These are phyloP conservation scores for Eupithecia abbreviata DNA, from an alignment of 2,888 invertebrate genomes.

Conservation along the genomic window DNA sequence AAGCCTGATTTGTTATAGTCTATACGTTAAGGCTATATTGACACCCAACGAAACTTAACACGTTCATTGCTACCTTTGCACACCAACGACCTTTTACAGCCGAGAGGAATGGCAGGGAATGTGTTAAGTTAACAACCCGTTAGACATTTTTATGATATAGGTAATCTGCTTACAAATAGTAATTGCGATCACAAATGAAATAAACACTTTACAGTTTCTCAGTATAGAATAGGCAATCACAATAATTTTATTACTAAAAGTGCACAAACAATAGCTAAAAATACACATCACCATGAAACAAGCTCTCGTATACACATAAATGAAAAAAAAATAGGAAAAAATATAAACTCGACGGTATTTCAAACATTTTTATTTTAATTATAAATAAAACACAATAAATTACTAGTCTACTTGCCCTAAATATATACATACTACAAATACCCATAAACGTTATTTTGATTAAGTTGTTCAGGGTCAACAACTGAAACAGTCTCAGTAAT, in stretches of 20 bases:
- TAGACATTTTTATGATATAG: too few relatives aligned
- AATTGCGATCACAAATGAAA: too few relatives aligned
- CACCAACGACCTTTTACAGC: too few relatives aligned
- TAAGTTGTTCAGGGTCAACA: slow-evolving; percentile 42
- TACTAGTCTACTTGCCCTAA: neutral
- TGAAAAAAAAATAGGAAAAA: neutral
- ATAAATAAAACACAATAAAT: neutral
- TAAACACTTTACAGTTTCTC: too few relatives aligned
- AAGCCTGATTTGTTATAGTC: too few relatives aligned
- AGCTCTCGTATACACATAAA: neutral
- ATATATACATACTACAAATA: neutral
- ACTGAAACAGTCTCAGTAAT: slow-evolving; percentile 56
- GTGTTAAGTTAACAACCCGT: too few relatives aligned
- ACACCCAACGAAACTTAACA: neutral
- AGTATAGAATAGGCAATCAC: too few relatives aligned
- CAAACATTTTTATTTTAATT: neutral
- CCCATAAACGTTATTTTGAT: neutral
- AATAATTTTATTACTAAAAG: too few relatives aligned
- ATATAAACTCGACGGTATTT: neutral
- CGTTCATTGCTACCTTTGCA: neutral
- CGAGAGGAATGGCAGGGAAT: neutral
- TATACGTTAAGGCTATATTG: neutral
- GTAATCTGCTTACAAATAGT: too few relatives aligned
- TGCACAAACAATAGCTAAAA: too few relatives aligned
- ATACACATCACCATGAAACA: too few relatives aligned